Evolutionary conservation across 2,888 invertebrate species (phyloP).

Genomic region (Exephanes ischioxanthus): DNA sequence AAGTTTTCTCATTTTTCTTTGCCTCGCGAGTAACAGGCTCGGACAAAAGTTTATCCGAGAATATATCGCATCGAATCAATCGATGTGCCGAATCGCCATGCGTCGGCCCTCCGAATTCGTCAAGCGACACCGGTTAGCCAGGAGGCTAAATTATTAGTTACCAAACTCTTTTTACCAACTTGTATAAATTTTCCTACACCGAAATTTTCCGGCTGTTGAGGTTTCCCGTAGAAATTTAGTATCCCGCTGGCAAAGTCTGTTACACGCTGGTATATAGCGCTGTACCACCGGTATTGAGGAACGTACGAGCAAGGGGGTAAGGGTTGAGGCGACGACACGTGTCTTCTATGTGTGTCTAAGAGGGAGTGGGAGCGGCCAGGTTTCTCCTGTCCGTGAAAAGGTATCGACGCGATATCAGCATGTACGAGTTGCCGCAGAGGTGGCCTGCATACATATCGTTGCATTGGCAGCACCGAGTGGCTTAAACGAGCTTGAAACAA

Average conservation of each 20-base stretch:
- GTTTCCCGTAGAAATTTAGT: constrained; percentile 1
- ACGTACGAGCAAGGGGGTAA: constrained; percentile 28
- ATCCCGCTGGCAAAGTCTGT: constrained; percentile 22
- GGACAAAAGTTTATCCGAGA: constrained; percentile 79
- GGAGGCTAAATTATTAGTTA: constrained; percentile 63
- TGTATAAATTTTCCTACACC: background rate
- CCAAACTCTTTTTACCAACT: constrained; percentile 23
- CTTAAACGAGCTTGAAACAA: constrained; percentile 71
- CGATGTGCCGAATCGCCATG: constrained; percentile 72
- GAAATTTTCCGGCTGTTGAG: background rate
- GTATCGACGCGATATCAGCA: constrained; percentile 77
- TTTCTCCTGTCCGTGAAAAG: constrained; percentile 69
- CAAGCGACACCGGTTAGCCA: constrained; percentile 1
- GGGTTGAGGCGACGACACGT: constrained; percentile 77
- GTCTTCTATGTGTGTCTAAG: constrained; percentile 79
- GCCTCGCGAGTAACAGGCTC: constrained; percentile 65
- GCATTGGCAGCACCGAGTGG: constrained; percentile 79
- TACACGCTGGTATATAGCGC: background rate
- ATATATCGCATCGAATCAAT: constrained; percentile 83
- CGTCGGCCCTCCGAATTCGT: constrained; percentile 3
- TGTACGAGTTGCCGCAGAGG: constrained; percentile 77
- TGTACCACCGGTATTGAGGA: constrained; percentile 16
- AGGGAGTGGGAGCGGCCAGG: constrained; percentile 57
- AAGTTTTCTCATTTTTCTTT: constrained; percentile 84
- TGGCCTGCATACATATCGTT: constrained; percentile 82